phyloP scores from a whole-genome alignment of 2,797 vertebrate genomes.

The Thalassophryne amazonica region DNA sequence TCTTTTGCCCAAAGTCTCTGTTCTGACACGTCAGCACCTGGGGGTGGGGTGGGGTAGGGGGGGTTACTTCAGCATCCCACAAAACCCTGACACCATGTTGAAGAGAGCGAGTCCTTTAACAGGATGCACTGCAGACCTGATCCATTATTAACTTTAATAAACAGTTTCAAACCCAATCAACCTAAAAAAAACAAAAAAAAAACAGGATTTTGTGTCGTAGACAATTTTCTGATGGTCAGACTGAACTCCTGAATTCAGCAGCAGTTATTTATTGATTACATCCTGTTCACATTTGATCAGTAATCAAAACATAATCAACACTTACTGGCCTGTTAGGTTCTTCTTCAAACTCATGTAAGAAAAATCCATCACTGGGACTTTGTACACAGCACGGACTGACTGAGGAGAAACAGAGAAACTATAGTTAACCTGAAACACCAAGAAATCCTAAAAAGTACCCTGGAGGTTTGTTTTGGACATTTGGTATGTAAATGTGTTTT shows the following conservation, averaged over 20 bases:
- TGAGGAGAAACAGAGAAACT: constrained; percentile 19
- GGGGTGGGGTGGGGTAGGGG: neutral
- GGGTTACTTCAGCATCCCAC: too few relatives aligned
- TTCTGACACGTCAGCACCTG: constrained; percentile 45
- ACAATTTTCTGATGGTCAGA: too few relatives aligned
- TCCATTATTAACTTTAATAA: too few relatives aligned
- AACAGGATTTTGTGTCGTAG: too few relatives aligned
- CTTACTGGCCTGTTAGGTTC: constrained; percentile 42
- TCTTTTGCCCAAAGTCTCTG: constrained; percentile 16
- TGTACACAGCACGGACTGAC: constrained; percentile 35
- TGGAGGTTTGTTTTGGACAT: too few relatives aligned
- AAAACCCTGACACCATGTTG: too few relatives aligned
- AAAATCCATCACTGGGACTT: constrained; percentile 16
- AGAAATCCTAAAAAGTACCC: neutral
- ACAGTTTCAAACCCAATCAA: too few relatives aligned
- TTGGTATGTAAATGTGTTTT: too few relatives aligned
- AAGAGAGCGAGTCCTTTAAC: too few relatives aligned
- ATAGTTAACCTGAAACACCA: neutral
- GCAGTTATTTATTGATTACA: neutral
- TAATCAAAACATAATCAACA: neutral
- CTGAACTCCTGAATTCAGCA: neutral
- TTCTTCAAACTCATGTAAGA: constrained; percentile 20
- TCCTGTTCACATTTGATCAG: neutral
- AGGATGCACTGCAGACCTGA: too few relatives aligned
- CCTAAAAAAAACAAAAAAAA: too few relatives aligned